phyloP scores from a whole-genome alignment of 2,113 vertebrate genomes.

The Perca flavescens region DNA sequence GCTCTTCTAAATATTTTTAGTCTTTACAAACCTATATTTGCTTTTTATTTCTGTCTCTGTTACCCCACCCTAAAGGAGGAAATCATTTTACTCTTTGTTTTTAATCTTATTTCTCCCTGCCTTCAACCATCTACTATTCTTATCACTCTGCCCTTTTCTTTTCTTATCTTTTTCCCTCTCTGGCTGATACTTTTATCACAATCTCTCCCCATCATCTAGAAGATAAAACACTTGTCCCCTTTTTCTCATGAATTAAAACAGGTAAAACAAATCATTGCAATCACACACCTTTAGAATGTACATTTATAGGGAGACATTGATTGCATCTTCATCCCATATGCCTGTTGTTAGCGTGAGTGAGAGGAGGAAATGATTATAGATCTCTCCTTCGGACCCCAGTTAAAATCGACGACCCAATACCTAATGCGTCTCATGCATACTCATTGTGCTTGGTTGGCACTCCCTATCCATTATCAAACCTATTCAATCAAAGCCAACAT shows the following conservation, averaged over 20 bases:
- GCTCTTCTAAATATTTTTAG: slow-evolving; percentile 1
- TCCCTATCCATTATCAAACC: slow-evolving; percentile 51
- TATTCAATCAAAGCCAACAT: slow-evolving; percentile 51
- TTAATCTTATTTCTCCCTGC: slow-evolving; percentile 14
- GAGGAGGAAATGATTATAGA: slow-evolving; percentile 66
- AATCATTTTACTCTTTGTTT: slow-evolving; percentile 24
- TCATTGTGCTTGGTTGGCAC: slow-evolving; percentile 31
- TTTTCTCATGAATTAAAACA: slow-evolving; percentile 65
- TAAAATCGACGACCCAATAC: slow-evolving; percentile 57
- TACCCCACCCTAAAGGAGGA: not conserved
- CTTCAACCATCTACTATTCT: slow-evolving; percentile 23
- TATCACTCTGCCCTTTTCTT: slow-evolving; percentile 32
- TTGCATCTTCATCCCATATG: slow-evolving; percentile 54
- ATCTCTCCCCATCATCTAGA: slow-evolving; percentile 32
- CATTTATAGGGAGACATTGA: slow-evolving; percentile 65
- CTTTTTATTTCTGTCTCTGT: not conserved
- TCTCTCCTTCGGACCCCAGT: slow-evolving; percentile 52
- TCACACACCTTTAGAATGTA: slow-evolving; percentile 64
- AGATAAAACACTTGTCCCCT: slow-evolving; percentile 61
- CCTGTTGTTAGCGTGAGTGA: slow-evolving; percentile 54
- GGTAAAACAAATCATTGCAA: slow-evolving; percentile 72
- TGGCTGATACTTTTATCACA: slow-evolving; percentile 43
- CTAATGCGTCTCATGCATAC: slow-evolving; percentile 58
- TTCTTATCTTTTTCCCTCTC: slow-evolving; percentile 32
- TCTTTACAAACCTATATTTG: slow-evolving; percentile 6